A percentile compares a stretch with the other conserved stretches of the same genome.
phyloP scores from a whole-genome alignment of 1,140 invertebrate genomes.

The Gonatopus flavifemur region DNA sequence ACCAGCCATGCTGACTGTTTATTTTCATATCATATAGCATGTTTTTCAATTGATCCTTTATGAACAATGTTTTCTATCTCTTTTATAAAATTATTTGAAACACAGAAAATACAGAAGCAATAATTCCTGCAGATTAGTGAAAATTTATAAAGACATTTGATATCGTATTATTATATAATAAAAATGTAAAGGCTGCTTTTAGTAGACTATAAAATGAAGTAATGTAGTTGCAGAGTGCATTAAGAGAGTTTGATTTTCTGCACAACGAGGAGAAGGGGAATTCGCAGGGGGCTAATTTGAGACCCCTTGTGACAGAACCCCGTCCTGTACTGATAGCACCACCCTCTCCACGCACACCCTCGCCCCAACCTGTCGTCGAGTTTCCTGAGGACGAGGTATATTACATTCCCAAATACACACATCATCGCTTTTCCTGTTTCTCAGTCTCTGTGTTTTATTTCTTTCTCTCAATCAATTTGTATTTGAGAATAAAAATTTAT shows the following conservation, averaged over 20 bases:
- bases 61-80: no score
- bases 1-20: no score
- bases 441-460: conserved; percentile 3
- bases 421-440: conserved; percentile 34
- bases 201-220: conserved; percentile 47
- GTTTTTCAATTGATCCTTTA: no score
- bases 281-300: conserved; percentile 53
- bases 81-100: no score
- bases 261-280: conserved; percentile 72
- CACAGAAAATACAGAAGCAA: no score
- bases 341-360: conserved; percentile 69
- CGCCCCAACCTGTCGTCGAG: conserved; percentile 76
- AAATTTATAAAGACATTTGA: conserved; percentile 12
- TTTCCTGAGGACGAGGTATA: conserved; percentile 77
- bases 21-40: no score
- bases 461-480: no score
- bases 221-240: conserved; percentile 77
- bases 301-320: conserved; percentile 55
- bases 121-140: background rate
- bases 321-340: conserved; percentile 57
- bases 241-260: conserved; percentile 87
- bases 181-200: conserved; percentile 9
- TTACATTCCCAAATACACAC: conserved; percentile 40
- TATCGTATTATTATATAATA: no score
- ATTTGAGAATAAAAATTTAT: no score